Percentiles rank a stretch among this genome's conserved stretches.
Evolutionary conservation across 2,888 invertebrate species (phyloP).

Genomic region (Drosophila kambysellisi): DNA sequence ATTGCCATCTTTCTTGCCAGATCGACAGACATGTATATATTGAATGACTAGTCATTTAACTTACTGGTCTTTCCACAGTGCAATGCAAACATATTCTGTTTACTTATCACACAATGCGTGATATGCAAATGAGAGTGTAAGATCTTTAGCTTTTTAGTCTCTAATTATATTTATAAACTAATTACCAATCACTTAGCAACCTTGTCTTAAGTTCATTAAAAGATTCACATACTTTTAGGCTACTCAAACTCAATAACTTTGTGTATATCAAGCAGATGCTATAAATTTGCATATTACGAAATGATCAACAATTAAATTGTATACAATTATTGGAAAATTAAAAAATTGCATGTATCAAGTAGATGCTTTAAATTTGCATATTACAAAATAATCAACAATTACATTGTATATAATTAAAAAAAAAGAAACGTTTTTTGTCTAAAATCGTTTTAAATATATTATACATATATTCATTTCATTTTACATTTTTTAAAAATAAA

Average conservation of each 20-base stretch:
- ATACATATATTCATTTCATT: too few relatives aligned
- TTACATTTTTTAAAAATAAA: background rate
- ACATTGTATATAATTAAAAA: too few relatives aligned
- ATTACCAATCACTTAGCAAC: constrained; percentile 3
- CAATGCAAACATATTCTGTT: constrained; percentile 24
- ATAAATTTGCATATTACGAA: background rate
- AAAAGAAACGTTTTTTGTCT: too few relatives aligned
- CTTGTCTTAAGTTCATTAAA: background rate
- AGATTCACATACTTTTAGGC: constrained; percentile 40
- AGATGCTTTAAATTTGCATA: too few relatives aligned
- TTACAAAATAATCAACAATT: too few relatives aligned
- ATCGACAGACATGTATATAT: background rate
- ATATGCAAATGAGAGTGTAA: background rate
- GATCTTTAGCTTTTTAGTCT: background rate
- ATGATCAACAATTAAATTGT: too few relatives aligned
- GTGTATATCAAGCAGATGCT: background rate
- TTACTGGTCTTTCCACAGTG: background rate
- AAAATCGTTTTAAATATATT: background rate
- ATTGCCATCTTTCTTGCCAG: background rate
- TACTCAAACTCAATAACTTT: background rate
- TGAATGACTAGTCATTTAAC: background rate
- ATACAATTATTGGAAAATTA: background rate
- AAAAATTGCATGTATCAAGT: too few relatives aligned
- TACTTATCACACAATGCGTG: background rate
- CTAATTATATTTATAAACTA: background rate